phyloP scores from a whole-genome alignment of 2,888 invertebrate species.

The Cyclophora punctaria region DNA sequence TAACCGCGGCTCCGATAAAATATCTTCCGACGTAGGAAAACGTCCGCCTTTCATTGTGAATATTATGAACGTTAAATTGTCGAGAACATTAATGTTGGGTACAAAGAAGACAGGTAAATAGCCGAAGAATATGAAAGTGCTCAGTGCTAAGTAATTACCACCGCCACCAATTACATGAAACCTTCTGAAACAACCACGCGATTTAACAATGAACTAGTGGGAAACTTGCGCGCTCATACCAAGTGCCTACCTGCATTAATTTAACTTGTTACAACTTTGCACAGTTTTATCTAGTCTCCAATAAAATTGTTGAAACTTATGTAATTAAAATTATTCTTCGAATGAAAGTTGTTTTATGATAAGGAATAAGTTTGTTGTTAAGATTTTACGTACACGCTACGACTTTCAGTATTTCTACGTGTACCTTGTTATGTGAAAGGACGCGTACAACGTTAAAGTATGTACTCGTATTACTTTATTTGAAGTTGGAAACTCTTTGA shows the following conservation, averaged over 20 bases:
- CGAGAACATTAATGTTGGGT: no score
- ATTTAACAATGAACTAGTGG: slow-evolving; percentile 41
- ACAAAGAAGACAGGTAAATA: no score
- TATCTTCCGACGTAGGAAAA: no score
- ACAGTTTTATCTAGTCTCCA: slow-evolving; percentile 18
- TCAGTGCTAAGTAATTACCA: slow-evolving; percentile 38
- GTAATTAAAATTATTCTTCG: slow-evolving; percentile 12
- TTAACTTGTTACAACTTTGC: slow-evolving; percentile 20
- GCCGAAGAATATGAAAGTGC: slow-evolving; percentile 2
- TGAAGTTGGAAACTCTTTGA: no score
- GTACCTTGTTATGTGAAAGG: no score
- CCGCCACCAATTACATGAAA: slow-evolving; percentile 38
- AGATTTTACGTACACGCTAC: neutral
- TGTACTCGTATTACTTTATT: no score
- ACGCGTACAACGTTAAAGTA: no score
- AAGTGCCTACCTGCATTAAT: slow-evolving; percentile 22
- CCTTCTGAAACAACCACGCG: slow-evolving; percentile 30
- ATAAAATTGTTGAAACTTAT: slow-evolving; percentile 15
- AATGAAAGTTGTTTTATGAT: slow-evolving; percentile 2
- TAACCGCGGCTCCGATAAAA: no score
- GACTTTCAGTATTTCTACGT: slow-evolving; percentile 1
- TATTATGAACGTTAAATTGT: no score
- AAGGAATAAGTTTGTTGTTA: slow-evolving; percentile 3
- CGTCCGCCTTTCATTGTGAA: no score
- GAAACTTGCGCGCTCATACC: slow-evolving; percentile 15